Evolutionary conservation across 2,113 vertebrate genomes (phyloP), one percentile per base, ranked within the genome.

Genomic region (Forbesichthys papilliferus): DNA sequence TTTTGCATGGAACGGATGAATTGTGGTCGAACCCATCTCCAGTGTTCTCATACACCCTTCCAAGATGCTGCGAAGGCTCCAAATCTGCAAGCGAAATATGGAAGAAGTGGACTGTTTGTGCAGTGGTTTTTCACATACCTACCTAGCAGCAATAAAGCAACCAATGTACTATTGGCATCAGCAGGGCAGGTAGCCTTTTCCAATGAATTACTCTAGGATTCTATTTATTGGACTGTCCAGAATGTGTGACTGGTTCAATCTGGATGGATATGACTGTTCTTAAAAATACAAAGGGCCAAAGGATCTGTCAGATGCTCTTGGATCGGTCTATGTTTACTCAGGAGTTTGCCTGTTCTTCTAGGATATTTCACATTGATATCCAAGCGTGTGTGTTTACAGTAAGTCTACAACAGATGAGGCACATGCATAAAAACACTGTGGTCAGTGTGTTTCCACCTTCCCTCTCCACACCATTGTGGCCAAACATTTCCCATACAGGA

Each of bases 271-370:
- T 78, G 74, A 66, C 33, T 65, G 54, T 48, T 73, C 61, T 61
- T 60, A 48, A 72, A 64, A 77, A 51, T 7, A 75, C 58, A 64
- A 69, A 65, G 65, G 77, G 61, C 74, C 64, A 67, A 70, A 70
- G 64, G 66, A 74, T 76, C 77, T n/a, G 65, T 74, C 60, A 68
- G 88, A 89, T 92, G 60, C 81, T 87, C 60, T 91, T 91, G 90
- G 89, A 90, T 62, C 63, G 1, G 8, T 62, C 12, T n/a, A 5
- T 47, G 77, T 90, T 91, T 88, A 88, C 69, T 83, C 74, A 78
- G 70, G 27, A 68, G 75, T 85, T 86, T 78, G 81, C 68, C 49
- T n/a, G 73, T 77, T 69, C 68, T 75, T 64, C 27, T 60, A 62
- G 64, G 68, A 79, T 77, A 77, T 59, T 72, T 79, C 68, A 66